Percentiles rank a stretch among this genome's conserved stretches.
These are phyloP conservation scores for Fopius arisanus DNA, from an alignment of 1,140 invertebrate species.

Conservation along the genomic window DNA sequence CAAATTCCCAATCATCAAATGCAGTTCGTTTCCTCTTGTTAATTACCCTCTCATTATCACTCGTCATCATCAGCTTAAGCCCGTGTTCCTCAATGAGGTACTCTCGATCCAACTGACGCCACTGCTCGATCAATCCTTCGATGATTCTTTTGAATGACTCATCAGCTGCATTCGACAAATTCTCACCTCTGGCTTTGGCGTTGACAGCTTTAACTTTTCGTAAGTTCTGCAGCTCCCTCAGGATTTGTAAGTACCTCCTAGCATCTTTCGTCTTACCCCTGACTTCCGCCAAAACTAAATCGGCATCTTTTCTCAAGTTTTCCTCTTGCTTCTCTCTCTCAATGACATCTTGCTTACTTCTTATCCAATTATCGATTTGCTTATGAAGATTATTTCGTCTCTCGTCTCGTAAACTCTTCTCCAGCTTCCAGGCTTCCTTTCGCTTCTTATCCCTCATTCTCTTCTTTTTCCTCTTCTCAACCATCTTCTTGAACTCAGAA, in stretches of 20 bases:
- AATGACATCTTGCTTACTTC: conserved; percentile 69
- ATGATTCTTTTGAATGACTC: conserved; percentile 59
- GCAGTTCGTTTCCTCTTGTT: conserved; percentile 50
- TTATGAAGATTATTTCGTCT: conserved; percentile 59
- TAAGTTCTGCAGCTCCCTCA: conserved; percentile 71
- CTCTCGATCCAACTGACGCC: conserved; percentile 52
- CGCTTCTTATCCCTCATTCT: conserved; percentile 65
- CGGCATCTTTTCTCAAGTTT: conserved; percentile 72
- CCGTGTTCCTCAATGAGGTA: conserved; percentile 59
- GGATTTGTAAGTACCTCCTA: conserved; percentile 69
- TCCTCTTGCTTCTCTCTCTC: conserved; percentile 72
- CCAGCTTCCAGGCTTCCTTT: conserved; percentile 56
- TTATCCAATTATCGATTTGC: conserved; percentile 70
- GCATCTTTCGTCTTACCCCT: conserved; percentile 74
- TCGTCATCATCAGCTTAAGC: conserved; percentile 58
- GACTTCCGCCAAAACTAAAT: conserved; percentile 74
- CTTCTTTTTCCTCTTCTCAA: conserved; percentile 68
- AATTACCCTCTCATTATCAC: conserved; percentile 54
- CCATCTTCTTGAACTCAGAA: conserved; percentile 61
- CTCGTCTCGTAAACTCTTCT: conserved; percentile 55
- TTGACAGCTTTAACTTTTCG: conserved; percentile 69
- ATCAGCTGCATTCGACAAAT: conserved; percentile 58
- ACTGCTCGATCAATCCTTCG: conserved; percentile 52
- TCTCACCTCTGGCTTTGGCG: conserved; percentile 69
- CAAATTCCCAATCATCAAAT: conserved; percentile 53